Evolutionary conservation across 2,888 invertebrate species (phyloP), one percentile per base, ranked within the genome.

Genomic region (Diplolepis rosae): DNA sequence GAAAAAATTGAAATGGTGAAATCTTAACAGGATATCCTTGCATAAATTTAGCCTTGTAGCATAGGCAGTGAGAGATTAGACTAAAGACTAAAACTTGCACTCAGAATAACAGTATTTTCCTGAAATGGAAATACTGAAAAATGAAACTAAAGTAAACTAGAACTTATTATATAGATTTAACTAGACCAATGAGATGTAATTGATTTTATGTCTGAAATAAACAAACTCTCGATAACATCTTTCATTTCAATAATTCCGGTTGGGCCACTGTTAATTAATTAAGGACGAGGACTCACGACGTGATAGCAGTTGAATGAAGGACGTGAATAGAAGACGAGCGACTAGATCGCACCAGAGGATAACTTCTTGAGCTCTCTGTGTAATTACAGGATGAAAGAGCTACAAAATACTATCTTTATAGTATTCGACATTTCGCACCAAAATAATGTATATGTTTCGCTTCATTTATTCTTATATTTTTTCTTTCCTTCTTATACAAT

Each of bases 231-330:
- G 83, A 87, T 87, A 87, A 72, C 82, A 87, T 87, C 86, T 86
- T 85, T 86, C 86, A 86, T 84, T 86, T 79, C 82, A 83, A 84
- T 87, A 86, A 87, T 87, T 87, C 87, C 86, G 85, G 86, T 87
- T 85, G 82, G 82, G 76, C 71, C 79, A 79, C 80, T 81, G 87
- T 87, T 87, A 87, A 87, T 87, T 87, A 87, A 88, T 87, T 88
- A 86, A 87, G 82, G 80, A 79, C 72, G 77, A 79, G 78, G 74
- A 56, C 48, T 69, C 70, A 68, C 73, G 71, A 77, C 72, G 78
- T 67, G 71, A 65, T 68, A 68, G 32, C 52, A 74, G 66, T 69
- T 66, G 56, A 74, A 77, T 70, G 73, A 77, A 77, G 70, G 66
- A 76, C 69, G 66, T 73, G 71, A 77, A 76, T 66, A 70, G 73